phyloP scores from a whole-genome alignment of 2,888 invertebrate species.

The Lysandra bellargus region DNA sequence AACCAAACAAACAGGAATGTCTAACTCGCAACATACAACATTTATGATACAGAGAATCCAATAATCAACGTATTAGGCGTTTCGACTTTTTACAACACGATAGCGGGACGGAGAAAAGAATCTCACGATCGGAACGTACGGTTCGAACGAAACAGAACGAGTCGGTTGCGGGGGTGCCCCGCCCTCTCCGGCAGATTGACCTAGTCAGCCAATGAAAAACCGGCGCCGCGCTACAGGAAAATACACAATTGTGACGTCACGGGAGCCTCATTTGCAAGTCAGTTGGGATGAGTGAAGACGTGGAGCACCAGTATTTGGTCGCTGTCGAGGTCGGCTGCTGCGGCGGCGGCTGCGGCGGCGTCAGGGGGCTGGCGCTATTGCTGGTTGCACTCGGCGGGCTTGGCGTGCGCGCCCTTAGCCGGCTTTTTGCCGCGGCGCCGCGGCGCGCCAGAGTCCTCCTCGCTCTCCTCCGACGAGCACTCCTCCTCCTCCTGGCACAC shows the following conservation, averaged over 20 bases:
- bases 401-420: conserved; percentile 51
- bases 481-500: conserved; percentile 70
- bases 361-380: conserved; percentile 73
- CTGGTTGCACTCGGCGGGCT: conserved; percentile 86
- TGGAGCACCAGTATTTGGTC: conserved; percentile 37
- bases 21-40: conserved; percentile 6
- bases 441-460: conserved; percentile 75
- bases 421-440: conserved; percentile 66
- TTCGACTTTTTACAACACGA: not conserved
- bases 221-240: not conserved
- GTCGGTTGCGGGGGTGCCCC: not conserved
- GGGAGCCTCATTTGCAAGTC: not conserved
- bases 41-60: conserved; percentile 1
- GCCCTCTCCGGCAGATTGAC: not conserved
- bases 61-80: not conserved
- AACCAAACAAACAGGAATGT: conserved; percentile 27
- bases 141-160: conserved; percentile 4
- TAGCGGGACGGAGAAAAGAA: conserved; percentile 20
- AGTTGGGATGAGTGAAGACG: conserved; percentile 19
- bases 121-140: conserved; percentile 1
- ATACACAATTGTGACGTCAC: not conserved
- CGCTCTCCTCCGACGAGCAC: conserved; percentile 82
- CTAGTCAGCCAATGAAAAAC: not conserved
- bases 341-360: not conserved
- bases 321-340: not conserved